Evolutionary conservation across 2,888 invertebrate genomes (phyloP).

Genomic region (Acronicta psi): DNA sequence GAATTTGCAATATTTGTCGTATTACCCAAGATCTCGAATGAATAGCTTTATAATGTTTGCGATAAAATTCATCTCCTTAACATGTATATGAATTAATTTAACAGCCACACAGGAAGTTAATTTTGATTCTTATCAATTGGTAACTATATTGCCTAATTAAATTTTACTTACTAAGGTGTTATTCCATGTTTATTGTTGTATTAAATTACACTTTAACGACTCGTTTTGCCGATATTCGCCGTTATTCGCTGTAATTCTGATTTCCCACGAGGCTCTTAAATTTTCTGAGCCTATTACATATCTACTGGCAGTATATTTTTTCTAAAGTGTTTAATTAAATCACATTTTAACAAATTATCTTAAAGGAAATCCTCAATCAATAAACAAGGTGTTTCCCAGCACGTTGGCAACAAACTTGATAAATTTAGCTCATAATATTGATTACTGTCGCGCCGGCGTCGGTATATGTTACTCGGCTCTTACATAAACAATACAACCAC

Average conservation of each 20-base stretch:
- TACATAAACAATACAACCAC: slow-evolving; percentile 52
- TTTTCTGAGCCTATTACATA: slow-evolving; percentile 26
- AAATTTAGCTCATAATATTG: slow-evolving; percentile 23
- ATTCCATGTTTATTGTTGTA: slow-evolving; percentile 4
- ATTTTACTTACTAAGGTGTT: slow-evolving; percentile 10
- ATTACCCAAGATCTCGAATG: slow-evolving; percentile 38
- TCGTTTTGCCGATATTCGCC: slow-evolving; percentile 33
- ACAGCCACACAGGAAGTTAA: too few relatives aligned
- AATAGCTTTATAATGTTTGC: slow-evolving; percentile 21
- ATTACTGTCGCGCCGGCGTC: slow-evolving; percentile 15
- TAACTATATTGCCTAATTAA: background rate
- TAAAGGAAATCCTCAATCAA: background rate
- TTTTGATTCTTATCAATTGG: too few relatives aligned
- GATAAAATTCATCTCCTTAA: background rate
- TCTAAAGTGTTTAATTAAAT: slow-evolving; percentile 14
- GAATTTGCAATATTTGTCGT: slow-evolving; percentile 55
- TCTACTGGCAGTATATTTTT: slow-evolving; percentile 35
- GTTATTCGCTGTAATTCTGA: slow-evolving; percentile 41
- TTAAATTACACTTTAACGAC: slow-evolving; percentile 23
- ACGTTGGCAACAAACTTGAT: slow-evolving; percentile 14
- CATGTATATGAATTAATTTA: too few relatives aligned
- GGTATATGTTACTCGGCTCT: slow-evolving; percentile 42
- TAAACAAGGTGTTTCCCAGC: background rate
- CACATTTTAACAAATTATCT: background rate
- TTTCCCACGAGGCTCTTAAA: slow-evolving; percentile 46